Percentiles rank a stretch among this genome's conserved stretches.
Evolutionary conservation across 2,797 vertebrate species (phyloP).

Genomic region (Ataeniobius toweri): DNA sequence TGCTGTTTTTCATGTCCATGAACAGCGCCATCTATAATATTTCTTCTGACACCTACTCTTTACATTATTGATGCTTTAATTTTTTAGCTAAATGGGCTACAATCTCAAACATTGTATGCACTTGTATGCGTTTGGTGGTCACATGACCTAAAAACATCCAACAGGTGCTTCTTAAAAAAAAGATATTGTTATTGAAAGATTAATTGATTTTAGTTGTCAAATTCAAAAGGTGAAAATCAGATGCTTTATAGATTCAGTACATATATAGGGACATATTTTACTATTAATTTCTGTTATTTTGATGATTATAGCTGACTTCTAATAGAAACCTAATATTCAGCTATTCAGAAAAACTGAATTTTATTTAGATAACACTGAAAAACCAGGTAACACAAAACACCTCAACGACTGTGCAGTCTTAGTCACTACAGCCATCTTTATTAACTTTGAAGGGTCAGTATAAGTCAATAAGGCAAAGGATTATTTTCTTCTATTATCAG

Average conservation of each 20-base stretch:
- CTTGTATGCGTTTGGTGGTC: neutral
- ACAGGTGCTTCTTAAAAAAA: neutral
- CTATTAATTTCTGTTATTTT: neutral
- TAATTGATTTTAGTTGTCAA: neutral
- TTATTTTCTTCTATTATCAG: neutral
- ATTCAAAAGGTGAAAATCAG: neutral
- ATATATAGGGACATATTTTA: neutral
- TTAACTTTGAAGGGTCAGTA: neutral
- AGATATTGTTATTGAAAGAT: neutral
- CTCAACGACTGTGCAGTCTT: neutral
- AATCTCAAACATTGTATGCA: neutral
- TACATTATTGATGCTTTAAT: no score
- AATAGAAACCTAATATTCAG: neutral
- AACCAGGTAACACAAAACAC: neutral
- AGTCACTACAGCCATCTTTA: neutral
- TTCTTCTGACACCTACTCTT: neutral
- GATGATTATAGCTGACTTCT: neutral
- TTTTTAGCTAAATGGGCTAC: no score
- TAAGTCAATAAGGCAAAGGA: neutral
- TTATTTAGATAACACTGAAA: neutral
- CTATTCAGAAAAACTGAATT: neutral
- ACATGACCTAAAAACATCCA: neutral
- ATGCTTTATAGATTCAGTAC: neutral
- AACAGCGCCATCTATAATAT: no score
- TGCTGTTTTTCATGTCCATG: no score